These are phyloP conservation scores for Pachyramphus minor DNA, from an alignment of 2,113 vertebrate species.

Conservation along the genomic window DNA sequence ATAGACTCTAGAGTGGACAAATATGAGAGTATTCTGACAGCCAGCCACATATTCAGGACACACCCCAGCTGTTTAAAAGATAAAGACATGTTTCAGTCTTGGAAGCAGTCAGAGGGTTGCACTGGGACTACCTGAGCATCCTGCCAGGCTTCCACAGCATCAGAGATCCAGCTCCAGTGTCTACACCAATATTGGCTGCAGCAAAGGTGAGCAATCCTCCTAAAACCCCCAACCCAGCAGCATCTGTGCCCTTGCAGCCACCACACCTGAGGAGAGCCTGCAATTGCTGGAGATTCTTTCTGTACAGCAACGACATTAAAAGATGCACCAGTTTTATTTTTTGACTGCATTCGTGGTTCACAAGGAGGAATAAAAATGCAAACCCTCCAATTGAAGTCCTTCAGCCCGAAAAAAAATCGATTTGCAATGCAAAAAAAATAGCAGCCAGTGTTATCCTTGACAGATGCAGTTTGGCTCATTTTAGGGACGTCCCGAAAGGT, in stretches of 20 bases:
- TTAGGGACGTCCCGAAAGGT: not conserved
- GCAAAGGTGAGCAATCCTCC: not conserved
- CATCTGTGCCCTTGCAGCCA: not conserved
- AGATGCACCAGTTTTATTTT: not conserved
- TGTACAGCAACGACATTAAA: not conserved
- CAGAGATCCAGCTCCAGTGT: not conserved
- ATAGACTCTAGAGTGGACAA: not conserved
- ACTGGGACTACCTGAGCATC: not conserved
- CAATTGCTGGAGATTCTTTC: not conserved
- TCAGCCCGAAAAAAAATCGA: not conserved
- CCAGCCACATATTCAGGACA: not conserved
- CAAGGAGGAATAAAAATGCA: not conserved
- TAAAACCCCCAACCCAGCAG: not conserved
- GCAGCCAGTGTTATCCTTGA: not conserved
- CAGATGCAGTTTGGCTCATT: not conserved
- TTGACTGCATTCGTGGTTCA: not conserved
- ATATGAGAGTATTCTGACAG: not conserved
- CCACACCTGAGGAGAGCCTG: not conserved
- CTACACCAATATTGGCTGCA: not conserved
- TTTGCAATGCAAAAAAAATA: not conserved
- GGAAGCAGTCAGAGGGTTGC: accelerated
- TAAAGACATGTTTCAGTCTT: not conserved
- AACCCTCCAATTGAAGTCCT: not conserved
- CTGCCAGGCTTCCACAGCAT: not conserved
- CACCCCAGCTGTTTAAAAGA: not conserved